These are phyloP conservation scores for Eugnorisma glareosa DNA, from an alignment of 2,888 invertebrate genomes.

Conservation along the genomic window DNA sequence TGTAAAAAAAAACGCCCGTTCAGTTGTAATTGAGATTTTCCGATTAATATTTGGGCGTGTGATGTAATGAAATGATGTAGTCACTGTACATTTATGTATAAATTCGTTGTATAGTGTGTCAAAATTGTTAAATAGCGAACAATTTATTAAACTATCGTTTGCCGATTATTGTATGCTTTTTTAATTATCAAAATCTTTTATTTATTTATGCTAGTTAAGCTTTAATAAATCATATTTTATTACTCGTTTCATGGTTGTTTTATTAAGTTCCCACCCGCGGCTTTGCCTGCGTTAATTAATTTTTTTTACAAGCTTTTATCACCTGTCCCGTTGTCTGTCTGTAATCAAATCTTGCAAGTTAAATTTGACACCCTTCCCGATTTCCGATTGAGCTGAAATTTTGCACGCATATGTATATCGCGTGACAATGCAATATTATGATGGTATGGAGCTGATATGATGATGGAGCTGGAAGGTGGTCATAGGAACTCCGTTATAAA, in stretches of 20 bases:
- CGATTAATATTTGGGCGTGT: slow-evolving; percentile 33
- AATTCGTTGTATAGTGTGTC: slow-evolving; percentile 61
- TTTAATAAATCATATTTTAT: slow-evolving; percentile 86
- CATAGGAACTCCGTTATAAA: too few relatives aligned
- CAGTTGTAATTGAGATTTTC: slow-evolving; percentile 33
- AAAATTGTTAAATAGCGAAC: slow-evolving; percentile 66
- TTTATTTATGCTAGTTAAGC: slow-evolving; percentile 87
- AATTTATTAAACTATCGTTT: slow-evolving; percentile 63
- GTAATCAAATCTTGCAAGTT: too few relatives aligned
- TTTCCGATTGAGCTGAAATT: too few relatives aligned
- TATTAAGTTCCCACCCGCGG: slow-evolving; percentile 44
- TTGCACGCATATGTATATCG: too few relatives aligned
- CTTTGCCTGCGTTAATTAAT: not conserved
- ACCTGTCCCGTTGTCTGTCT: too few relatives aligned
- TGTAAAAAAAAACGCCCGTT: slow-evolving; percentile 24
- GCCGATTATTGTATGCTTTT: slow-evolving; percentile 67
- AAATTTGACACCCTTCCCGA: too few relatives aligned
- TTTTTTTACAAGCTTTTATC: too few relatives aligned
- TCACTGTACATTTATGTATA: slow-evolving; percentile 64
- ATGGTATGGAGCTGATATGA: too few relatives aligned
- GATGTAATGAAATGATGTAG: slow-evolving; percentile 28
- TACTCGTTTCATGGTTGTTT: slow-evolving; percentile 79
- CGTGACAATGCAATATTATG: too few relatives aligned
- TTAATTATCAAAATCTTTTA: slow-evolving; percentile 68
- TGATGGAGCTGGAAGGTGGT: too few relatives aligned